Percentiles rank a stretch among this genome's conserved stretches.
Evolutionary conservation across 2,888 invertebrate genomes (phyloP).

Genomic region (Horisme vitalbata): DNA sequence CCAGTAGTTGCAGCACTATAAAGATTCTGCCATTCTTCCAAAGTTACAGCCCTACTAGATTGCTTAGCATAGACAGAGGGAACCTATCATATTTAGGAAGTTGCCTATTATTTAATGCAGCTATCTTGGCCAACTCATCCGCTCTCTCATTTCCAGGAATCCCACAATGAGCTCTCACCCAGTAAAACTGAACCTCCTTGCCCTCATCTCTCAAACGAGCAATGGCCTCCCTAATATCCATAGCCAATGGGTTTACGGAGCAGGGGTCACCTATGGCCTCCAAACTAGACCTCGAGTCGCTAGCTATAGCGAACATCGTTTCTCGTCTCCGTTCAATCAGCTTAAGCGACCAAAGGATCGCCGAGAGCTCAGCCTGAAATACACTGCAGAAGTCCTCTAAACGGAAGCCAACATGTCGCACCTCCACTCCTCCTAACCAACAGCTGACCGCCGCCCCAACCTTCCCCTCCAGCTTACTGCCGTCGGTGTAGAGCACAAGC

Average conservation of each 20-base stretch:
- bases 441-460: not conserved
- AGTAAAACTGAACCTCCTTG: not conserved
- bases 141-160: not conserved
- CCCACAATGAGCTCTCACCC: not conserved
- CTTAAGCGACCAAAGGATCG: not conserved
- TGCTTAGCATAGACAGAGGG: not conserved
- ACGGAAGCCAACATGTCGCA: not conserved
- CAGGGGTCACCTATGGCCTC: not conserved
- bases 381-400: not conserved
- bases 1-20: not conserved
- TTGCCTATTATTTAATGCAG: not conserved
- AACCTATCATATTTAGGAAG: not conserved
- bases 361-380: not conserved
- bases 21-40: not conserved
- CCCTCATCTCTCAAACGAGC: not conserved
- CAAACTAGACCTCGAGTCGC: not conserved
- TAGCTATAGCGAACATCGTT: not conserved
- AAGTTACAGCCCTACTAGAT: not conserved
- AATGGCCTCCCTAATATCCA: not conserved
- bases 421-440: not conserved
- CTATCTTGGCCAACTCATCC: not conserved
- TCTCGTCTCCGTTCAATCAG: not conserved
- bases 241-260: not conserved
- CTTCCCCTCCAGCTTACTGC: constrained; percentile 3
- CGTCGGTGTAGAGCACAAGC: not conserved